A percentile compares a stretch with the other conserved stretches of the same genome.
Conservation (phyloP, 1,140 invertebrate species). For the Papilio aristodemus region DNA sequence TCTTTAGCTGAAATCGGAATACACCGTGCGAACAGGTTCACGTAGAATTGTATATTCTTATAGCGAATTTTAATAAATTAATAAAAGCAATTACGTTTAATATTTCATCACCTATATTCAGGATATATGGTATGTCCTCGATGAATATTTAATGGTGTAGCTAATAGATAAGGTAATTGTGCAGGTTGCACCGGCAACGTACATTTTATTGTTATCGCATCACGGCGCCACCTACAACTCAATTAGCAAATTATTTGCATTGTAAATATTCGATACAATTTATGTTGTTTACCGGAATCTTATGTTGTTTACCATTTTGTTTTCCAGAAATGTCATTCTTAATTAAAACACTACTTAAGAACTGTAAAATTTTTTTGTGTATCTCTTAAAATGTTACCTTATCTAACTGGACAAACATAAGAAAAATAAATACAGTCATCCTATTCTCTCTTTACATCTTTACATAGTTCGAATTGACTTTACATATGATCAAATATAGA, state of each 20-base stretch:
- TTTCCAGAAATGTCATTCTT: too few species aligned
- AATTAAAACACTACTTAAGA: too few species aligned
- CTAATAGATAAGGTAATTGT: constrained; percentile 15
- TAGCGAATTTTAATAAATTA: too few species aligned
- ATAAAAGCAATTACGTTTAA: neutral
- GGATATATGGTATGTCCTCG: neutral
- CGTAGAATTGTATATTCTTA: too few species aligned
- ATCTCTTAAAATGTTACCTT: neutral
- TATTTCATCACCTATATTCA: neutral
- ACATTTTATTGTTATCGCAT: constrained; percentile 18
- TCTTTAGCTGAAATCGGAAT: too few species aligned
- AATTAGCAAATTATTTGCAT: constrained; percentile 24
- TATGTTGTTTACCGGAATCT: constrained; percentile 8
- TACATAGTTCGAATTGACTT: neutral
- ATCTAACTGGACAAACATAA: neutral
- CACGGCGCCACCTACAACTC: constrained; percentile 5
- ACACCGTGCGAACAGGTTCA: too few species aligned
- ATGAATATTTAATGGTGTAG: constrained; percentile 15
- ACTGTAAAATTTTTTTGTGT: too few species aligned
- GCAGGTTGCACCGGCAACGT: constrained; percentile 6
- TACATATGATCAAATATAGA: neutral
- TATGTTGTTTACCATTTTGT: too few species aligned
- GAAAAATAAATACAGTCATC: constrained; percentile 2
- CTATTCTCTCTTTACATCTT: neutral
- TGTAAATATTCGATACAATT: constrained; percentile 12